phyloP scores from a whole-genome alignment of 1,140 invertebrate species.

The Grapholita molesta region DNA sequence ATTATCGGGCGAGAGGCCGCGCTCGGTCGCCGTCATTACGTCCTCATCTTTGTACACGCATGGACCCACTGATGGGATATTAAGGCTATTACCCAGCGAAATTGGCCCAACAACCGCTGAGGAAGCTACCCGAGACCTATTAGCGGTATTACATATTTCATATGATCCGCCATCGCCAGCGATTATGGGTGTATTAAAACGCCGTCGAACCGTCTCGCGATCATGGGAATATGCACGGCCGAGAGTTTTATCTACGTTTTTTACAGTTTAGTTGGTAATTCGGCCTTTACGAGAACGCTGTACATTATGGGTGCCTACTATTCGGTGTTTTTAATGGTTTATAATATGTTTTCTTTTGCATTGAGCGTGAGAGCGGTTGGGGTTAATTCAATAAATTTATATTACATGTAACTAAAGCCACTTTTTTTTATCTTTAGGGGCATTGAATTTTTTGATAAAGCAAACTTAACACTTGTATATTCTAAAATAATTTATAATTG shows the following conservation, averaged over 20 bases:
- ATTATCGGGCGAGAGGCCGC: conserved; percentile 40
- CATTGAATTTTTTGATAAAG: too few species aligned
- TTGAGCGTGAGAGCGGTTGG: conserved; percentile 31
- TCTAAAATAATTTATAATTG: too few species aligned
- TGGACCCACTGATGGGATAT: conserved; percentile 59
- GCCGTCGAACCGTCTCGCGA: conserved; percentile 47
- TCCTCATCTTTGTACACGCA: conserved; percentile 61
- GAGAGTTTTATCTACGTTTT: conserved; percentile 58
- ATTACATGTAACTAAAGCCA: not conserved
- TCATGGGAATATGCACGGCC: conserved; percentile 59
- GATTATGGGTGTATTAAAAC: conserved; percentile 71
- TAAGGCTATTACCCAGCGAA: conserved; percentile 67
- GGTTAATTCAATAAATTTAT: not conserved
- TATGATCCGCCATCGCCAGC: conserved; percentile 53
- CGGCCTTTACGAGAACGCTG: conserved; percentile 41
- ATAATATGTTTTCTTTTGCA: conserved; percentile 34
- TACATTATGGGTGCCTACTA: conserved; percentile 50
- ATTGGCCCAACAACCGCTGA: conserved; percentile 70
- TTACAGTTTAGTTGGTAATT: conserved; percentile 63
- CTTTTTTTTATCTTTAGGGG: too few species aligned
- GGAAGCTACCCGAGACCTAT: conserved; percentile 69
- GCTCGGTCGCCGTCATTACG: conserved; percentile 45
- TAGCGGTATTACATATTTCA: conserved; percentile 71
- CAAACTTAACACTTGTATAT: too few species aligned
- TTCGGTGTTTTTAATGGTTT: conserved; percentile 46